phyloP scores from a whole-genome alignment of 2,797 vertebrate species.

The Tragelaphus oryx region DNA sequence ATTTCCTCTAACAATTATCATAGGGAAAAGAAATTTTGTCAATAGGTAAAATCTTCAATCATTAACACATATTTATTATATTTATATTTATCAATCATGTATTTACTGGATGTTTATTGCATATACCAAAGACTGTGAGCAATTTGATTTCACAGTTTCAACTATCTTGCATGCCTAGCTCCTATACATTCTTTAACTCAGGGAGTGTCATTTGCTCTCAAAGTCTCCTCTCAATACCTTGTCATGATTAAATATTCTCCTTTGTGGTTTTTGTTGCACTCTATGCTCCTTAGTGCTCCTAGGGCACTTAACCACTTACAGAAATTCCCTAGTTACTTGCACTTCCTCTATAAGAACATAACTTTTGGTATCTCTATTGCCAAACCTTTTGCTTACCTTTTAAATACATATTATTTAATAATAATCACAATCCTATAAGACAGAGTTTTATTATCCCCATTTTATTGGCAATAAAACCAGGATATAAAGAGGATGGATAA shows the following conservation, averaged over 20 bases:
- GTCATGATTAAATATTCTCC: not conserved
- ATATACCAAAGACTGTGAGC: not conserved
- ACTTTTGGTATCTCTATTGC: not conserved
- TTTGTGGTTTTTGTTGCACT: not conserved
- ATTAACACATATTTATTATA: not conserved
- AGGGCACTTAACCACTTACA: not conserved
- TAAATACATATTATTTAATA: not conserved
- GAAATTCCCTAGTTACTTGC: not conserved
- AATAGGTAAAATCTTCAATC: not conserved
- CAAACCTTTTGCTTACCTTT: not conserved
- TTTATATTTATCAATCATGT: not conserved
- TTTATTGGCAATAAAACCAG: not conserved
- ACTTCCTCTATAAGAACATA: not conserved
- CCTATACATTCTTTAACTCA: not conserved
- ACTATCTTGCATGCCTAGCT: not conserved
- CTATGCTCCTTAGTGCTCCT: not conserved
- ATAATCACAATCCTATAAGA: not conserved
- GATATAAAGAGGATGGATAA: not conserved
- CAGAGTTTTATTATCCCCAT: not conserved
- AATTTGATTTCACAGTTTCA: not conserved
- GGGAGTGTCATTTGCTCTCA: not conserved
- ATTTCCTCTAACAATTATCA: not conserved
- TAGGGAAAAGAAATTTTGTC: not conserved
- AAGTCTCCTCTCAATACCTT: not conserved
- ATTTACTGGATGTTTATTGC: not conserved